phyloP scores from a whole-genome alignment of 2,797 vertebrate genomes.

The Cercopithecus neglectus region DNA sequence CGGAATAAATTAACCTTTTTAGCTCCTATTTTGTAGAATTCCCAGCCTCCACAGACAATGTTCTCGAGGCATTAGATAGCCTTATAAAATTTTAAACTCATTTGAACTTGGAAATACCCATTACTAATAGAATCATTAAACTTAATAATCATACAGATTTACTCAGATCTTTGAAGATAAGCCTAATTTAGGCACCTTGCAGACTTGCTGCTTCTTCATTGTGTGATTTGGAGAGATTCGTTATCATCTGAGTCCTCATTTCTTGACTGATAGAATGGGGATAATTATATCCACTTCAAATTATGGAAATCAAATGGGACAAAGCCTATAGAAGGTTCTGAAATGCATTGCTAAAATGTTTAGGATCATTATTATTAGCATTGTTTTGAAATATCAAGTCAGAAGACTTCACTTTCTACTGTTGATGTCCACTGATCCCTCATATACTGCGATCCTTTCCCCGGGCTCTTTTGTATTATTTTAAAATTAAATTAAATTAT shows the following conservation, averaged over 20 bases:
- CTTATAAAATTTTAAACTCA: constrained; percentile 57
- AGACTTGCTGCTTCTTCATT: not conserved
- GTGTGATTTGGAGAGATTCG: constrained; percentile 4
- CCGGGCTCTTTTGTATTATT: not conserved
- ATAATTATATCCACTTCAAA: not conserved
- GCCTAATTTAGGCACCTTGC: not conserved
- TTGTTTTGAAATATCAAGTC: not conserved
- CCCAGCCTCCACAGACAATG: constrained; percentile 16
- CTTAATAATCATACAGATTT: constrained; percentile 56
- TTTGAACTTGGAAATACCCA: constrained; percentile 58
- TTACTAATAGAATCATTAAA: constrained; percentile 61
- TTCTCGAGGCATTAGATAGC: constrained; percentile 44
- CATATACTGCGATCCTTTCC: not conserved
- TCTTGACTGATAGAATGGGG: not conserved
- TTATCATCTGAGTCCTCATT: constrained; percentile 13
- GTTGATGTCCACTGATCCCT: not conserved
- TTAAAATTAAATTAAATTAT: not conserved
- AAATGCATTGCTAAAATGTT: not conserved
- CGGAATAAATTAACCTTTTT: constrained; percentile 72
- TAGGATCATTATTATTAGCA: not conserved
- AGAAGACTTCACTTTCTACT: not conserved
- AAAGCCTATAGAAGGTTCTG: not conserved
- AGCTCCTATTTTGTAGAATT: constrained; percentile 63
- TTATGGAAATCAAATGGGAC: not conserved
- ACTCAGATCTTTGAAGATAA: constrained; percentile 29